Evolutionary conservation across 2,888 invertebrate genomes (phyloP), one percentile per base, ranked within the genome.

Genomic region (Sthenelais limicola): DNA sequence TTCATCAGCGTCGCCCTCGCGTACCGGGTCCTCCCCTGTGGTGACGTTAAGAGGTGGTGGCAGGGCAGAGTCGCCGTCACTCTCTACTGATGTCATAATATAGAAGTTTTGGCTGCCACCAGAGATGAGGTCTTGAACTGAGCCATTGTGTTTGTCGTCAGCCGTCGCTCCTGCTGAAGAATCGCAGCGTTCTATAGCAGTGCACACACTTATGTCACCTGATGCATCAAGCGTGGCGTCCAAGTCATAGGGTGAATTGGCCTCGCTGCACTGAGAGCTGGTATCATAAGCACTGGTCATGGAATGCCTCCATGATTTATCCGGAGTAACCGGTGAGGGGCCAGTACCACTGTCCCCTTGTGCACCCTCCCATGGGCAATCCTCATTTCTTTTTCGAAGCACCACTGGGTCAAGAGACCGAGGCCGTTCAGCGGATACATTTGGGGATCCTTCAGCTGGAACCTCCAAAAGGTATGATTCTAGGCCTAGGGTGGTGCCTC

Each of bases 231-330:
- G 43, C 15, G 52, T 54, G 4, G 43, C 62, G 32, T 72, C 52
- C 0, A 51, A 62, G 24, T 74, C 74, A 21, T 51, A 49, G 24
- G 51, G 67, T 35, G 49, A 52, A 35, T 70, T 70, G 3, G 33
- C 24, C 21, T 73, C 76, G 28, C 73, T 73, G 70, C 74, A 71
- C 32, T 72, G 72, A 43, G 74, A 74, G 68, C 74, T 73, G 7
- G 76, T 76, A 43, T 76, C 78, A 49, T 78, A 78, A 30, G 77
- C 78, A 58, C 77, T 77, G n/a, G 78, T 78, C 71, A 77, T 73
- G 4, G 79, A 77, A 49, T 79, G 69, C 18, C 77, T 35, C 76
- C 76, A 77, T 24, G 69, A 49, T 48, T 73, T 72, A 18, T 52
- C 72, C 5, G 67, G 58, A 24, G 54, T 54, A 38, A 28, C 21